phyloP scores from a whole-genome alignment of 2,888 invertebrate genomes.

The Cistogaster globosa region DNA sequence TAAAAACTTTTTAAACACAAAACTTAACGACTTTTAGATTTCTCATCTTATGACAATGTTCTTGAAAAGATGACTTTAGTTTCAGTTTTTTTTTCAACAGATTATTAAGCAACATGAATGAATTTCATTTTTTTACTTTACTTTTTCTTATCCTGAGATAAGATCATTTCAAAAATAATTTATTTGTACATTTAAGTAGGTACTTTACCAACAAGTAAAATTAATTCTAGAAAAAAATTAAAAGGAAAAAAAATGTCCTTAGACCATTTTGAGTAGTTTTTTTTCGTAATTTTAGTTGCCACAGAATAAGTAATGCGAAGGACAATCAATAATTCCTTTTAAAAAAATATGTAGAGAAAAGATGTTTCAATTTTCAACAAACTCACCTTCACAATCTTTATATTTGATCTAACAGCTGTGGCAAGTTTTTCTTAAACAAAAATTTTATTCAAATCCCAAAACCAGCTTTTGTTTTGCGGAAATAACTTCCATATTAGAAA shows the following conservation, averaged over 20 bases:
- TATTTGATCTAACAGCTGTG: too few relatives aligned
- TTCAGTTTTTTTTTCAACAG: neutral
- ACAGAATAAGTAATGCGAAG: too few relatives aligned
- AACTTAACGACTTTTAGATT: neutral
- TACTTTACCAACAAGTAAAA: neutral
- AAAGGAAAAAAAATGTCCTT: neutral
- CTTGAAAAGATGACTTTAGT: neutral
- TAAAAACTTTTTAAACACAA: neutral
- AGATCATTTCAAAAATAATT: neutral
- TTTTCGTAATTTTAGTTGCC: too few relatives aligned
- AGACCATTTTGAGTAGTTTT: too few relatives aligned
- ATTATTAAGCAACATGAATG: conserved; percentile 3
- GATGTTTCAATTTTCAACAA: too few relatives aligned
- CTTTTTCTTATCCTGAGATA: neutral
- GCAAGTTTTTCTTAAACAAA: too few relatives aligned
- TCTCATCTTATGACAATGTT: neutral
- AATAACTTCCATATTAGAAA: too few relatives aligned
- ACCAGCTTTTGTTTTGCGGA: too few relatives aligned
- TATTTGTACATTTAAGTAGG: neutral
- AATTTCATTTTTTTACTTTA: conserved; percentile 4
- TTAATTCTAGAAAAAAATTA: neutral
- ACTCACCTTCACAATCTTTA: too few relatives aligned
- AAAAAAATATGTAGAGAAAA: too few relatives aligned
- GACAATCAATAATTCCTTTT: too few relatives aligned
- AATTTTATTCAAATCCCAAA: too few relatives aligned